Base-by-base conservation (phyloP, 2,113 vertebrate genomes). In the Myotis brandtii region DNA sequence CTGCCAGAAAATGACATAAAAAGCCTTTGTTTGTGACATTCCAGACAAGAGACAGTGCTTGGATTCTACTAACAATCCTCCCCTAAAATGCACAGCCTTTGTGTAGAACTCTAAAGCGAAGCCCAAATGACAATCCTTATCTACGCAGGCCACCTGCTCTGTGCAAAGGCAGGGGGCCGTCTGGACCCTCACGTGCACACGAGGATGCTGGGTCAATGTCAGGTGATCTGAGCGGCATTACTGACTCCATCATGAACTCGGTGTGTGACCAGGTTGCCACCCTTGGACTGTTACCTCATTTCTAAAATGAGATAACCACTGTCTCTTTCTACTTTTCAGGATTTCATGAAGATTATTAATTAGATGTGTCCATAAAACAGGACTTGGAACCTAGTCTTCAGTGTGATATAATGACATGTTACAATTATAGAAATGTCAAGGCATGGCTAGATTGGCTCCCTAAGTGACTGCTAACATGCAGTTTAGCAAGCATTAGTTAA, bases 271-370 rank as follows among this genome's bases (percentile, higher is more conserved):
- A 21, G 16, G 48, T 9, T 70, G n/a, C 81, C 37, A 75, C 21
- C 11, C 37, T 59, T 67, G 17, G 72, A 73, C 32, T 83, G 46
- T 77, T 11, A 32, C 46, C 76, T 81, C n/a, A 32, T 67, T 66
- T 96, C 84, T 54, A 85, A 77, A 92, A 84, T 89, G 95, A 94
- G 30, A 92, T 67, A 62, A 93, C 17, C 32, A 69, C 25, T 32
- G 50, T 84, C 77, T 50, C 66, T 92, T 81, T 85, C 72, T 77
- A 30, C 34, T 54, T 64, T 76, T 69, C 40, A 72, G 72, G 59
- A 73, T 90, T 94, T 88, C 59, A 67, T 40, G 67, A 95, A 82
- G 95, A 94, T 86, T 92, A 94, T 86, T 92, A 77, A 92, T 95
- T 81, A 93, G 25, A 80, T 32, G 3, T 16, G 16, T 83, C 46